A percentile compares a stretch with the other conserved stretches of the same genome.
Conservation (phyloP, 64 coral and sea anemone genomes). For the Anthopleura sola region DNA sequence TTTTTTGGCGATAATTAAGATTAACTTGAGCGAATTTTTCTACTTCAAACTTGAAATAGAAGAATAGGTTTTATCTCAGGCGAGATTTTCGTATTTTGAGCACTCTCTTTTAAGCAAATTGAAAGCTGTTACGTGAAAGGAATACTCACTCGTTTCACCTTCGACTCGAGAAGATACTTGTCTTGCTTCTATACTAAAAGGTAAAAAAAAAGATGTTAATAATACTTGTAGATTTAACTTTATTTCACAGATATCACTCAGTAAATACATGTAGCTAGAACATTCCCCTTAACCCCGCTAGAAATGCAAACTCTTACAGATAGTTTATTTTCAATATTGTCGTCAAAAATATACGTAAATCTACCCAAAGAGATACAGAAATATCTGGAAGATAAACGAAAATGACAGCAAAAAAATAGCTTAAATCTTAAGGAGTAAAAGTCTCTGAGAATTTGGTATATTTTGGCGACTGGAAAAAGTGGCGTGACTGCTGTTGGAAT, state of each 20-base stretch:
- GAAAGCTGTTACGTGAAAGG: not conserved
- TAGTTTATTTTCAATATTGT: too few species aligned
- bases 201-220: too few species aligned
- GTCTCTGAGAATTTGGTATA: not conserved
- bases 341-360: too few species aligned
- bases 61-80: not conserved
- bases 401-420: not conserved
- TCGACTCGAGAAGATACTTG: too few species aligned
- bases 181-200: too few species aligned
- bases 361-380: too few species aligned
- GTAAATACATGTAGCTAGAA: too few species aligned
- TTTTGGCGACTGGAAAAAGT: not conserved
- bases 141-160: not conserved
- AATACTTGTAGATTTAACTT: too few species aligned
- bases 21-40: not conserved
- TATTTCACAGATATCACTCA: too few species aligned
- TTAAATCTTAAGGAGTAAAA: not conserved
- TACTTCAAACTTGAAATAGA: not conserved
- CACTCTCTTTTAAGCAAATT: not conserved
- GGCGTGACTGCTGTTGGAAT: not conserved
- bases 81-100: not conserved
- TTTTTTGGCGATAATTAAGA: not conserved
- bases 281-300: too few species aligned
- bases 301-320: too few species aligned
- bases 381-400: not conserved